Evolutionary conservation across 2,113 vertebrate species (phyloP).

Genomic region (Psephotus haematonotus): DNA sequence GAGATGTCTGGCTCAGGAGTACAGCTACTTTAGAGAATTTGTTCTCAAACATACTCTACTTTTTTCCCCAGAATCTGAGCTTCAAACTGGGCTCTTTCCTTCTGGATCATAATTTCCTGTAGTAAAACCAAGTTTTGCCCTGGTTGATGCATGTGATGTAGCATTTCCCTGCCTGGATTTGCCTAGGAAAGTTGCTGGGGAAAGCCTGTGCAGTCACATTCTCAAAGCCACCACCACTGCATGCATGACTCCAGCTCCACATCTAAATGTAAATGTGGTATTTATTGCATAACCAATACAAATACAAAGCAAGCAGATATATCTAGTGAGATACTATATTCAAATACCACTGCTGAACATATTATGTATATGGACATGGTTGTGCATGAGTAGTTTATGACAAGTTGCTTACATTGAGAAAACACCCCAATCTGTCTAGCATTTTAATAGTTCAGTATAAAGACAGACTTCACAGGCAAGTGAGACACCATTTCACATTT

Average conservation of each 20-base stretch:
- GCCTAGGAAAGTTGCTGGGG: background rate
- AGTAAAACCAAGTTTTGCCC: background rate
- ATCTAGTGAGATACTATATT: background rate
- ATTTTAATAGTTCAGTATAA: background rate
- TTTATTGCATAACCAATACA: background rate
- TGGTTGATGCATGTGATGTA: background rate
- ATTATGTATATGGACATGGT: background rate
- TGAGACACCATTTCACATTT: background rate
- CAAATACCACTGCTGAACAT: background rate
- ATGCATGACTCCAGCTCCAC: background rate
- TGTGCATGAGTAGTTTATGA: background rate
- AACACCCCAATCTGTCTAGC: background rate
- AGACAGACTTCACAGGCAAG: background rate
- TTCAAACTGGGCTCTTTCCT: background rate
- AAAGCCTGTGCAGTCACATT: accelerated
- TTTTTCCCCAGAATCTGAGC: background rate
- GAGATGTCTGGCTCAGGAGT: background rate
- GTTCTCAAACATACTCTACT: background rate
- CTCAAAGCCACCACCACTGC: background rate
- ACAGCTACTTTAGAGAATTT: background rate
- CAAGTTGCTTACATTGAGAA: background rate
- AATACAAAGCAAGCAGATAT: background rate
- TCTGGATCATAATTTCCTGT: background rate
- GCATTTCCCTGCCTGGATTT: background rate
- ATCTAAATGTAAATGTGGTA: background rate